A percentile compares a stretch with the other conserved stretches of the same genome.
These are phyloP conservation scores for Hippocampus comes DNA, from an alignment of 2,113 vertebrate genomes.

Conservation along the genomic window DNA sequence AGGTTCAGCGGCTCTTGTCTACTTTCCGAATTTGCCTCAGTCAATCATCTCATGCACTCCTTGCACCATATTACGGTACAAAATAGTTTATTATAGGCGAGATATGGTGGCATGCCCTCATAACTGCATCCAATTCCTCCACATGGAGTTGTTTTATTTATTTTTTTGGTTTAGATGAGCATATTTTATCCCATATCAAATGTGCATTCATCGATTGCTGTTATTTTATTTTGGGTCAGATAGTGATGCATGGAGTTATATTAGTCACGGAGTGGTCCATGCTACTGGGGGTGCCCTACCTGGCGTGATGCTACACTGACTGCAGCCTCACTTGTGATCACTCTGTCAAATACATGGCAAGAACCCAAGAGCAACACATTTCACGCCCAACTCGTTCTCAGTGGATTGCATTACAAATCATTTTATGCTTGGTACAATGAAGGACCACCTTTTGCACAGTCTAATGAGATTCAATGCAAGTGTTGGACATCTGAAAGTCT, in stretches of 20 bases:
- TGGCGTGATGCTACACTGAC: conserved; percentile 43
- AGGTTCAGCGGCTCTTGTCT: conserved; percentile 18
- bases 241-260: not conserved
- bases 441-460: not conserved
- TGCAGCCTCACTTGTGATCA: conserved; percentile 44
- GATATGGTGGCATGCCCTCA: conserved; percentile 33
- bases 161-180: not conserved
- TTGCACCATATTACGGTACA: conserved; percentile 21
- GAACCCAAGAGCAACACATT: conserved; percentile 17
- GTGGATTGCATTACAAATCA: conserved; percentile 9
- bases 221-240: not conserved
- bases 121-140: conserved; percentile 51
- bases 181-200: not conserved
- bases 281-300: conserved; percentile 22
- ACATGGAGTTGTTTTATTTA: conserved; percentile 26
- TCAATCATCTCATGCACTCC: conserved; percentile 5
- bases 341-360: conserved; percentile 15
- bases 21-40: conserved; percentile 17
- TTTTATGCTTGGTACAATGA: not conserved
- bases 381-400: conserved; percentile 5
- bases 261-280: conserved; percentile 15
- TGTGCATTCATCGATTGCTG: not conserved
- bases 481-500: not conserved
- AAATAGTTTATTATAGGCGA: conserved; percentile 41
- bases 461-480: not conserved